Base-by-base conservation (phyloP, 2,888 invertebrate genomes). In the Drosophila kuntzei region DNA sequence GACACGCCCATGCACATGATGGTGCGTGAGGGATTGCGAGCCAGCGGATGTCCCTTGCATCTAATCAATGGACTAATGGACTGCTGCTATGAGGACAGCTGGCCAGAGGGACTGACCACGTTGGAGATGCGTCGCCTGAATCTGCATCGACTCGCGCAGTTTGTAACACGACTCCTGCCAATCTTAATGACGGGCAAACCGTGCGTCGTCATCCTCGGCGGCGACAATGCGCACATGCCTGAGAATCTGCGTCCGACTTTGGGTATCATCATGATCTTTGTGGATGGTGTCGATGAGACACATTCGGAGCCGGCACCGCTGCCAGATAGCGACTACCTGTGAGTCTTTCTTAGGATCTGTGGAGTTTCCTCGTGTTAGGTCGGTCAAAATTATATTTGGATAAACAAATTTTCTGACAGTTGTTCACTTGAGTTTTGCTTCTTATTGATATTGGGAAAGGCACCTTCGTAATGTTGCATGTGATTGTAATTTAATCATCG, bases 181-280 rank as follows among this genome's bases (percentile, higher is more conserved):
- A 5, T 57, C 0, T 14, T 46, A 4, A 11, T 51, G 7, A 47
- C 63, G 1, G 74, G 64, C 0, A 79, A 71, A 41, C 80, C 70
- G 1, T 86, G 84, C 22, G 68, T 83, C 20, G 64, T 74, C 6
- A 29, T 83, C 3, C 36, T 83, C 18, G 65, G 49, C 6, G 67
- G 71, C 6, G 82, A 83, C 20, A 83, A 83, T 49, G 49, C 53
- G 0, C 82, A 83, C 44, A 86, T 83, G 87, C 68, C 74, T 4
- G 79, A 74, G 22, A 80, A 76, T 36, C 55, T 83, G 1, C 70
- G 76, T 1, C 82, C 82, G 0, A 11, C 41, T 0, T 39, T 86
- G 22, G 82, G 76, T 0, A 37, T 82, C 27, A 54, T 80, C 7
- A 76, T 82, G 83, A 68, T 82, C 41, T 82, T 82, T 20, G 60